Evolutionary conservation across 2,888 invertebrate species (phyloP).

Genomic region (Tortrix viridana): DNA sequence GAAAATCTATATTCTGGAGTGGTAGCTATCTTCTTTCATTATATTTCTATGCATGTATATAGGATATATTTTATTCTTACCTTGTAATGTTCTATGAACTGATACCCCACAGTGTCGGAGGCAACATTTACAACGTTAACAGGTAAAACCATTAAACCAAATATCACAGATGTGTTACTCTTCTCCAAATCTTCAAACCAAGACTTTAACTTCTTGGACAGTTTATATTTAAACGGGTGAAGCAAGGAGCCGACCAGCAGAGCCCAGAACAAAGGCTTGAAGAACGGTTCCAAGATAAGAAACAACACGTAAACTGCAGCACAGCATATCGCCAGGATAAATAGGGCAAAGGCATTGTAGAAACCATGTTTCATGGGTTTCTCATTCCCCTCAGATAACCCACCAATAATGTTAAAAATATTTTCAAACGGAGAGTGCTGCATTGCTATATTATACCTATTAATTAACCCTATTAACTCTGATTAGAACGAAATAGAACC

Average conservation of each 20-base stretch:
- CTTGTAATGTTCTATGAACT: constrained; percentile 87
- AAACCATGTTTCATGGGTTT: constrained; percentile 96
- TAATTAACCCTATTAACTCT: constrained; percentile 38
- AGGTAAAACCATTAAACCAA: constrained; percentile 86
- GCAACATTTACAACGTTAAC: constrained; percentile 89
- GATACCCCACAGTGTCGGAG: constrained; percentile 89
- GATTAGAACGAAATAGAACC: constrained; percentile 31
- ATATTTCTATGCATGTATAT: neutral
- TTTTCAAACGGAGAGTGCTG: constrained; percentile 87
- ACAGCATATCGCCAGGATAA: constrained; percentile 88
- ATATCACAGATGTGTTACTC: constrained; percentile 86
- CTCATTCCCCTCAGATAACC: constrained; percentile 90
- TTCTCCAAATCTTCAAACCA: constrained; percentile 91
- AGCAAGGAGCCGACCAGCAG: constrained; percentile 97
- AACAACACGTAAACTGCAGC: constrained; percentile 91
- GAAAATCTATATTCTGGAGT: too few relatives aligned
- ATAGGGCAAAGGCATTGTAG: constrained; percentile 93
- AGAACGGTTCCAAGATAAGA: constrained; percentile 94
- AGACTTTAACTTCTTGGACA: constrained; percentile 89
- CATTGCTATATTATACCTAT: constrained; percentile 58
- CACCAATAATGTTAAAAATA: constrained; percentile 87
- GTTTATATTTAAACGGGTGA: constrained; percentile 95
- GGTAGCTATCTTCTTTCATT: too few relatives aligned
- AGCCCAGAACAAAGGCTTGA: constrained; percentile 98
- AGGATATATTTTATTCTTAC: constrained; percentile 49